These are phyloP conservation scores for Odontophorus gujanensis DNA, from an alignment of 2,113 vertebrate species.

Conservation along the genomic window DNA sequence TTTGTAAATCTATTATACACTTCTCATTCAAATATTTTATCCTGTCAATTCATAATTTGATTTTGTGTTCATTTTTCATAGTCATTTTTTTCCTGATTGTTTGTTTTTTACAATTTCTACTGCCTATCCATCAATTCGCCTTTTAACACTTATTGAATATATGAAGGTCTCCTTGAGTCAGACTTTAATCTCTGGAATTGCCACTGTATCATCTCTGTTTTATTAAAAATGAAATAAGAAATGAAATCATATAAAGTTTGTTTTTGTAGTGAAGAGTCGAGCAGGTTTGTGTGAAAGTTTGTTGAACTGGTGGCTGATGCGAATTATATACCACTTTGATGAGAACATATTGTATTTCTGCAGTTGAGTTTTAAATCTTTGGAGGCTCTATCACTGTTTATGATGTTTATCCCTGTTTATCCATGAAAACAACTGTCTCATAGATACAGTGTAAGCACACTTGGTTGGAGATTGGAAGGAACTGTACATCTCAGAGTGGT, in stretches of 20 bases:
- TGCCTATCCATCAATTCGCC: not conserved
- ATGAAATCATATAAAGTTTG: not conserved
- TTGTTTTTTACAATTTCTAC: not conserved
- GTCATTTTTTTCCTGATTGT: not conserved
- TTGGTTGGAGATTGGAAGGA: not conserved
- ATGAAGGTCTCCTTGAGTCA: not conserved
- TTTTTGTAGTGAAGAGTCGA: not conserved
- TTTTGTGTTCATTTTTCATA: not conserved
- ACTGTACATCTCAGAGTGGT: not conserved
- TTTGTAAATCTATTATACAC: not conserved
- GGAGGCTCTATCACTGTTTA: not conserved
- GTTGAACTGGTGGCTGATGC: not conserved
- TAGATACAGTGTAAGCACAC: accelerated
- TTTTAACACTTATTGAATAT: not conserved
- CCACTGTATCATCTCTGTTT: not conserved
- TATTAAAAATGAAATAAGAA: not conserved
- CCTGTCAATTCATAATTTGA: not conserved
- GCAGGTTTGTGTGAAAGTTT: not conserved
- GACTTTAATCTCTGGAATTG: not conserved
- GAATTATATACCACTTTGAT: not conserved
- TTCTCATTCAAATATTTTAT: not conserved
- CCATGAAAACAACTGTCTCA: not conserved
- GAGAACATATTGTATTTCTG: not conserved
- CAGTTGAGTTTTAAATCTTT: not conserved
- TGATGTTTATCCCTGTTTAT: not conserved